Base-by-base conservation (phyloP, 1,140 invertebrate species). In the Xylocopa sonorina region DNA sequence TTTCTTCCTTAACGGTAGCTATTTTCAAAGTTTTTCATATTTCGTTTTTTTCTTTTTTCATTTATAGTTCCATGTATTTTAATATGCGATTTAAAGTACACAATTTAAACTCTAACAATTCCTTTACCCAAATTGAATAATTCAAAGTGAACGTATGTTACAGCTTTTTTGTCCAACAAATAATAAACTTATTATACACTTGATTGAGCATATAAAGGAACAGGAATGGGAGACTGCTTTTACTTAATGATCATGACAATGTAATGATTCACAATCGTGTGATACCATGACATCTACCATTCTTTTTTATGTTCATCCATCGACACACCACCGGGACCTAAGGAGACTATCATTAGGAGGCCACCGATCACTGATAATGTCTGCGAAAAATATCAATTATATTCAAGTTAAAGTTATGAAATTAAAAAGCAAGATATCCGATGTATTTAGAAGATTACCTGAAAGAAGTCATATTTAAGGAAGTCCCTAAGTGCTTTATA, bases 221-320 rank as follows among this genome's bases (percentile, higher is more conserved):
- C 24, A 81, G 82, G 76, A 82, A 87, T 82, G 85, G 63, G 84
- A 84, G 76, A 84, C 67, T 73, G 60, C 51, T 73, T 73, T 82
- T 73, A 43, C 51, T 83, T 69, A 72, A 72, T 69, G 74, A 66
- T 74, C 29, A 38, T 76, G 75, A 84, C 27, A 82, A 87, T 57
- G 76, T 75, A 76, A 82, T 84, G 66, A 71, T 46, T 16, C 10
- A n/a, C n/a, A 53, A 73, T 51, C 43, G 50, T 6, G 2, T 50
- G 32, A 76, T 53, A 68, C 7, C 24, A 58, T 60, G 69, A 68
- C 63, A 62, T 86, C 93, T 96, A 99, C 98, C 98, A 99, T 91
- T 97, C 97, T 93, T 99, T 99, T 93, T 99, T 99, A 94, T 99
- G 98, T 90, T 99, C 99, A 93, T 99, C 99, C 97, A 99, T 99